Evolutionary conservation across 2,888 invertebrate species (phyloP), one percentile per base, ranked within the genome.

Genomic region (Coelinius sp.): DNA sequence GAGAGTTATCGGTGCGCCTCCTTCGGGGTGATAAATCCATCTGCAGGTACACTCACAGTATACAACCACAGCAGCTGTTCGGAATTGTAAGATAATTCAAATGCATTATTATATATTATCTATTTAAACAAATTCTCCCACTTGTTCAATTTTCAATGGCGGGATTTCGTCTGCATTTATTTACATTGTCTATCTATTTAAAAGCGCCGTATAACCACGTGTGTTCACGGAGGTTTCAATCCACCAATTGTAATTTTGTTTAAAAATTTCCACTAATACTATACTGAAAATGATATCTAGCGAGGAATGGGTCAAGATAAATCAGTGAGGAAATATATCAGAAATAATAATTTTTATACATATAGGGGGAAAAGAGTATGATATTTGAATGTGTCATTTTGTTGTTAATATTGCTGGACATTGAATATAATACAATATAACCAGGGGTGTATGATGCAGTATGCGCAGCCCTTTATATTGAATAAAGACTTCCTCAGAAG

Each of bases 41-140:
- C 31, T 69, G 62, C 14, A 38, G 63, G 31, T 38, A 71, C 70
- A 76, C 74, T 74, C 74, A 70, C 68, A 75, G 75, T 77, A 41
- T 35, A 35, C n/a, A 77, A 78, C 77, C 77, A 77, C 81, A 81
- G 83, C 83, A 83, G 83, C 83, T 83, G 83, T 82, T 82, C 79
- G 74, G 77, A 17, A 59, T 79, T 63, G 69, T 69, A 69, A 75
- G 76, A 59, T 10, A 56, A 27, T 56, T 31, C 6, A 35, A 31
- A 27, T 59, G 14, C 17, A 49, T 49, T 46, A 20, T 20, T n/a
- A 49, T 7, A 1, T 14, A 20, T 8, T 20, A 27, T 35, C 31
- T 31, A 59, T 25, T 53, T 53, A 31, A 52, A 20, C n/a, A 70
- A 76, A 44, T 25, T 73, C 73, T 74, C 64, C 77, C 76, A 69